Percentiles rank a stretch among this genome's conserved stretches.
phyloP scores from a whole-genome alignment of 2,888 invertebrate genomes.

The Drosophila tanythrix region DNA sequence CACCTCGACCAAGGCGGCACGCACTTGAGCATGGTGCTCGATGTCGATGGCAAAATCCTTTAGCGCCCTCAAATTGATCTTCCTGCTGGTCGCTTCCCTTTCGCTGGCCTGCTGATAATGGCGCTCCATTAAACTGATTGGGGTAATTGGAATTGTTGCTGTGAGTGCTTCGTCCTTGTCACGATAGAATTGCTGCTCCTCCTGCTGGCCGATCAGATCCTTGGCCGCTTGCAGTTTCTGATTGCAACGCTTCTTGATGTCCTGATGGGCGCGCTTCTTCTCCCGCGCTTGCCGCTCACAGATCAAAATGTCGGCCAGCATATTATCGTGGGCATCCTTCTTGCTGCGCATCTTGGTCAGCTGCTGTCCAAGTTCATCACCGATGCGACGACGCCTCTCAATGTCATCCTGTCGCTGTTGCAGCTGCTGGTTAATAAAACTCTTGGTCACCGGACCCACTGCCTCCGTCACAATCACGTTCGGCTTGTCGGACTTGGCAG shows the following conservation, averaged over 20 bases:
- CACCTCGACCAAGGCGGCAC: slow-evolving; percentile 39
- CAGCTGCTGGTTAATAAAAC: slow-evolving; percentile 5
- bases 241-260: slow-evolving; percentile 13
- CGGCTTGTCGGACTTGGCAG: slow-evolving; percentile 3
- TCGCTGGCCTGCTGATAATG: slow-evolving; percentile 38
- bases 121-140: slow-evolving; percentile 64
- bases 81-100: slow-evolving; percentile 4
- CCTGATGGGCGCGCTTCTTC: slow-evolving; percentile 33
- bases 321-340: slow-evolving; percentile 47
- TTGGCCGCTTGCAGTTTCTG: slow-evolving; percentile 47
- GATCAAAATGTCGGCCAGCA: slow-evolving; percentile 53
- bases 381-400: slow-evolving; percentile 40
- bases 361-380: slow-evolving; percentile 36
- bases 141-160: slow-evolving; percentile 23
- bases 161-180: slow-evolving; percentile 23
- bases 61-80: slow-evolving; percentile 15
- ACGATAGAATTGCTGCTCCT: slow-evolving; percentile 48
- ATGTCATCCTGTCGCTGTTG: slow-evolving; percentile 23
- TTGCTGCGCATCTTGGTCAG: slow-evolving; percentile 44
- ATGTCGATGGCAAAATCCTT: slow-evolving; percentile 28
- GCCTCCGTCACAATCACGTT: slow-evolving; percentile 59
- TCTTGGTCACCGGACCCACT: slow-evolving; percentile 43
- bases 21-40: slow-evolving; percentile 14
- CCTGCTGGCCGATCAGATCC: slow-evolving; percentile 51
- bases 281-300: slow-evolving; percentile 56